Conservation (phyloP, 2,888 invertebrate species). For the Limnephilus lunatus region DNA sequence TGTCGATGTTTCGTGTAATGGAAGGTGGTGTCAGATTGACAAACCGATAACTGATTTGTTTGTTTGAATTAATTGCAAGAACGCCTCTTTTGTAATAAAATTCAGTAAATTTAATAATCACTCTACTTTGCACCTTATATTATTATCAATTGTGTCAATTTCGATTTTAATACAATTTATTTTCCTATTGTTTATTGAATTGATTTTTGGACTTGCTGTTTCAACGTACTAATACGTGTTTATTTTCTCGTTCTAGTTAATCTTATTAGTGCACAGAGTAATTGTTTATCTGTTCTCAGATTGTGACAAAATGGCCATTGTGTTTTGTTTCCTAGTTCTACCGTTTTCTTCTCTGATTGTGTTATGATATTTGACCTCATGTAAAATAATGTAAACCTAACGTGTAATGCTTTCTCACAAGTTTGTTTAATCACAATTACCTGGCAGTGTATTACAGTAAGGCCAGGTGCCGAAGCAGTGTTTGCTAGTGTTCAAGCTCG, state of each 20-base stretch:
- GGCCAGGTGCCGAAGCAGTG: conserved; percentile 28
- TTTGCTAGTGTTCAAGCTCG: background rate
- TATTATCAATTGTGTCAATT: background rate
- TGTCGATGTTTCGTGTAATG: background rate
- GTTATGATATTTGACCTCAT: background rate
- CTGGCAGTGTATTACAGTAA: background rate
- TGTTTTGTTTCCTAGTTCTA: background rate
- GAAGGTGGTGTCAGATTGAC: background rate
- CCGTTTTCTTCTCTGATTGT: background rate
- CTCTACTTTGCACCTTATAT: background rate
- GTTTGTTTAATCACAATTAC: background rate
- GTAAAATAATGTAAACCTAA: background rate
- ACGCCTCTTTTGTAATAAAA: background rate
- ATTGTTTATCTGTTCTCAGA: background rate
- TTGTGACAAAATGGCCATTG: background rate
- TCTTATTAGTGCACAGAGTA: background rate
- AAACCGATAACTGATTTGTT: background rate
- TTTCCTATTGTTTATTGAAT: background rate
- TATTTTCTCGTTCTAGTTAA: background rate
- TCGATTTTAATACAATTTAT: background rate
- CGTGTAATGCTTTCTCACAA: background rate
- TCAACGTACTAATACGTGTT: background rate
- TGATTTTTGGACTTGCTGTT: background rate
- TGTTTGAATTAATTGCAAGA: background rate
- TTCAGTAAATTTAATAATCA: background rate